Evolutionary conservation across 1,140 invertebrate species (phyloP), one percentile per base, ranked within the genome.

Genomic region (Lithobius niger): DNA sequence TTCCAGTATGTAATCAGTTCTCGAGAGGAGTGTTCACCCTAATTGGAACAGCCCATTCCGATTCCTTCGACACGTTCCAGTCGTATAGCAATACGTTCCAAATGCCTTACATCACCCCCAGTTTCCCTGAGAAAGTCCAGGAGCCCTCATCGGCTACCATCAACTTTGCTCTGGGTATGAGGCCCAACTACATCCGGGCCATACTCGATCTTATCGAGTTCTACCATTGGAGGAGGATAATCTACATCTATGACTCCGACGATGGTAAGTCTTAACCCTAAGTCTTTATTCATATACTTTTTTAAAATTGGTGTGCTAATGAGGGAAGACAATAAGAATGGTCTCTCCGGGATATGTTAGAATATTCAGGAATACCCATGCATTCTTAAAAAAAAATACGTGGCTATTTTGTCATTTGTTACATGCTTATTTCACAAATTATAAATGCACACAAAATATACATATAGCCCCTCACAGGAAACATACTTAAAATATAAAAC

Each of bases 21-120:
- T 83, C 84, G 24, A 78, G 88, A 60, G 89, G 89, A 19, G 88
- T 93, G 49, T 86, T 85, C 65, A 83, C 88, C 2, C 86, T 97
- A 80, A 71, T 96, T 63, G 91, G 89, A 0, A 85, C 88, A 2
- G 88, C 94, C 10, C 86, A 86, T 60, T 84, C 88, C 3, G 88
- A 93, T 62, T 91, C 90, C 3, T 92, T 95, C 69, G 86, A 93
- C 69, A 95, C 90, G 18, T 78, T 96, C 40, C 88, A 95, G 67
- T 93, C 89, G 1, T 95, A 94, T 72, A 87, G 86, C 63, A 93
- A 95, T 70, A 94, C 90, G 3, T 96, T 95, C 69, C 86, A 93
- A 69, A 89, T 96, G 84, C 93, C 93, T 22, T 94, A 95, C 67
- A 79, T 97, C 31, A 93, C 87, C 26, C 88, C 88, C 10, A 90